phyloP scores from a whole-genome alignment of 2,113 vertebrate genomes.

The Lasiurus cinereus region DNA sequence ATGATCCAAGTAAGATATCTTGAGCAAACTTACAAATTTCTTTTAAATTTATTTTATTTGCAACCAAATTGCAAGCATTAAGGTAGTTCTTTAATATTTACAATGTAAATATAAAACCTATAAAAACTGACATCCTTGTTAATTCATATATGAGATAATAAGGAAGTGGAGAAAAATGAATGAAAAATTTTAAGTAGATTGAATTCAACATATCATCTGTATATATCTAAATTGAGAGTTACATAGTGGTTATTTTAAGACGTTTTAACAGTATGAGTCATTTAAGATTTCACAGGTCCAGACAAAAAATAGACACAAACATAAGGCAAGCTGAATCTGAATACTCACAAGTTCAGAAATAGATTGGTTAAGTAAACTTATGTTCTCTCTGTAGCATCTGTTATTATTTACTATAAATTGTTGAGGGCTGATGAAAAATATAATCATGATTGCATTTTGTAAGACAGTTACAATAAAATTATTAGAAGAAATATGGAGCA shows the following conservation, averaged over 20 bases:
- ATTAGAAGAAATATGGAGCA: conserved; percentile 40
- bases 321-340: conserved; percentile 77
- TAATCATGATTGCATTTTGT: conserved; percentile 65
- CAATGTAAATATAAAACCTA: conserved; percentile 31
- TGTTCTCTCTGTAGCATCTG: conserved; percentile 78
- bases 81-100: background rate
- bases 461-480: conserved; percentile 56
- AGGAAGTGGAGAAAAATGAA: conserved; percentile 70
- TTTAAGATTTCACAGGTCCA: conserved; percentile 77
- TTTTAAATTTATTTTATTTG: conserved; percentile 51
- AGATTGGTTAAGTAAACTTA: conserved; percentile 81
- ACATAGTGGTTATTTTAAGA: conserved; percentile 64
- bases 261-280: conserved; percentile 72
- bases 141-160: conserved; percentile 64
- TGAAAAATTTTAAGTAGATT: conserved; percentile 74
- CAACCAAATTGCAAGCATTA: conserved; percentile 29
- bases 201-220: conserved; percentile 66
- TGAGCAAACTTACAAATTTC: background rate
- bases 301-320: conserved; percentile 79
- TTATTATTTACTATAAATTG: conserved; percentile 77
- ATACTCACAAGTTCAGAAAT: conserved; percentile 75
- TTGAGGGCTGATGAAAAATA: conserved; percentile 67
- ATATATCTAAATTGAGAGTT: conserved; percentile 70
- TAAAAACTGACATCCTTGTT: conserved; percentile 30
- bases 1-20: background rate